Evolutionary conservation across 2,888 invertebrate species (phyloP).

Genomic region (Caenorhabditis sp.): DNA sequence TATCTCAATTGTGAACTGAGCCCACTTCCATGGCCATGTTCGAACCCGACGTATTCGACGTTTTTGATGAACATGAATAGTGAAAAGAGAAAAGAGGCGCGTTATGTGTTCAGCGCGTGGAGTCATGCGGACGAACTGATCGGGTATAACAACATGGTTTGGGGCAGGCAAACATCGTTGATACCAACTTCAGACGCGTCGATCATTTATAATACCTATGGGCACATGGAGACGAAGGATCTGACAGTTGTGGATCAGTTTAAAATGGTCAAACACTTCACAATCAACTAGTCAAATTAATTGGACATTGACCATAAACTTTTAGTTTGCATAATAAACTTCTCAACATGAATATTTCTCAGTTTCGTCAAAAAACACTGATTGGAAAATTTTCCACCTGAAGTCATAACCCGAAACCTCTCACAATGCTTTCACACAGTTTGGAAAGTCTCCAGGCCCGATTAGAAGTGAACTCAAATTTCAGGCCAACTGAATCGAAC

Average conservation of each 20-base stretch:
- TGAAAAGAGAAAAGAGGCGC: constrained; percentile 44
- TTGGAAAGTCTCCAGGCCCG: too few species aligned
- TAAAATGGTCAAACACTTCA: constrained; percentile 14
- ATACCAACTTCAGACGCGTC: constrained; percentile 54
- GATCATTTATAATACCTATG: constrained; percentile 41
- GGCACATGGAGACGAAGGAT: constrained; percentile 61
- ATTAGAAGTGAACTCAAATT: too few species aligned
- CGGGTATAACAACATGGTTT: constrained; percentile 52
- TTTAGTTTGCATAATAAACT: too few species aligned
- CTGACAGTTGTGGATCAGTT: constrained; percentile 53
- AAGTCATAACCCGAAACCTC: too few species aligned
- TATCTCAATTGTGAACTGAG: constrained; percentile 45
- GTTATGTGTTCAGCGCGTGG: constrained; percentile 53
- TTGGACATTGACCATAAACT: too few species aligned
- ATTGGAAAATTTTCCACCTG: too few species aligned
- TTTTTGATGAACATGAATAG: constrained; percentile 50
- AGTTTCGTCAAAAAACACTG: too few species aligned
- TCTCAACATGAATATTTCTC: too few species aligned
- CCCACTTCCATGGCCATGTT: constrained; percentile 46
- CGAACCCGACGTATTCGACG: constrained; percentile 29
- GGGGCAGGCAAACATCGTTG: constrained; percentile 57
- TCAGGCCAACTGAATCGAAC: too few species aligned
- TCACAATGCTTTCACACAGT: too few species aligned
- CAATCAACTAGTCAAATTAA: neutral
- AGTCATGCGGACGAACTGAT: constrained; percentile 58